These are phyloP conservation scores for Remorina albescens DNA, from an alignment of 2,797 vertebrate genomes.

Conservation along the genomic window DNA sequence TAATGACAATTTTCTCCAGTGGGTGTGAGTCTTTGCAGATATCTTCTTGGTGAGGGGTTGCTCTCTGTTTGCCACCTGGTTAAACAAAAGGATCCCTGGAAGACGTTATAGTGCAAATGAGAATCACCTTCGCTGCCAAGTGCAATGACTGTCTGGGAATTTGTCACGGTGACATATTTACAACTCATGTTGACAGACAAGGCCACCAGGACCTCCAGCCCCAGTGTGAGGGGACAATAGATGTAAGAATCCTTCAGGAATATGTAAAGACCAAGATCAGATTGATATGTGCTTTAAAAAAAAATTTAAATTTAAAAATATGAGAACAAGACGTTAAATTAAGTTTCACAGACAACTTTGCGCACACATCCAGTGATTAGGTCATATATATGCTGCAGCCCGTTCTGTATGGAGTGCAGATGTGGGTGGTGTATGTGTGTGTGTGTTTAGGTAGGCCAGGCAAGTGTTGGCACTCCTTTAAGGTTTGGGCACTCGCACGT, in stretches of 20 bases:
- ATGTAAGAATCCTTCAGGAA: neutral
- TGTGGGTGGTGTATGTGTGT: slow-evolving; percentile 60
- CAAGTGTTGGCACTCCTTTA: slow-evolving; percentile 67
- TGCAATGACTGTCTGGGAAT: slow-evolving; percentile 60
- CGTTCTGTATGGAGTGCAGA: slow-evolving; percentile 52
- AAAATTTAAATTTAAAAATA: too few species aligned
- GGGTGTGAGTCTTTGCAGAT: slow-evolving; percentile 55
- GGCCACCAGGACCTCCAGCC: slow-evolving; percentile 26
- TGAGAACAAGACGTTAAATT: neutral
- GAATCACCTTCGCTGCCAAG: slow-evolving; percentile 58
- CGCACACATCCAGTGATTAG: slow-evolving; percentile 27
- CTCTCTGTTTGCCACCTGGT: slow-evolving; percentile 69
- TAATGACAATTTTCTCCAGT: slow-evolving; percentile 64
- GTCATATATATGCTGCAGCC: slow-evolving; percentile 9
- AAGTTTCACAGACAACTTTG: slow-evolving; percentile 29
- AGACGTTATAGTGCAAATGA: slow-evolving; percentile 46
- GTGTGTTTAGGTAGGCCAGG: slow-evolving; percentile 51
- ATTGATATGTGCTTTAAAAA: neutral
- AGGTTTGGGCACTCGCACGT: slow-evolving; percentile 66
- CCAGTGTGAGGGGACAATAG: slow-evolving; percentile 8
- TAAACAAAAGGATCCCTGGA: slow-evolving; percentile 69
- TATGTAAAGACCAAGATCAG: neutral
- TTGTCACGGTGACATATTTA: slow-evolving; percentile 60
- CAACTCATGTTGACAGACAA: slow-evolving; percentile 37
- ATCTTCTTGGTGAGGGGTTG: slow-evolving; percentile 47